phyloP scores from a whole-genome alignment of 2,113 vertebrate species.

The Macquaria ambigua region DNA sequence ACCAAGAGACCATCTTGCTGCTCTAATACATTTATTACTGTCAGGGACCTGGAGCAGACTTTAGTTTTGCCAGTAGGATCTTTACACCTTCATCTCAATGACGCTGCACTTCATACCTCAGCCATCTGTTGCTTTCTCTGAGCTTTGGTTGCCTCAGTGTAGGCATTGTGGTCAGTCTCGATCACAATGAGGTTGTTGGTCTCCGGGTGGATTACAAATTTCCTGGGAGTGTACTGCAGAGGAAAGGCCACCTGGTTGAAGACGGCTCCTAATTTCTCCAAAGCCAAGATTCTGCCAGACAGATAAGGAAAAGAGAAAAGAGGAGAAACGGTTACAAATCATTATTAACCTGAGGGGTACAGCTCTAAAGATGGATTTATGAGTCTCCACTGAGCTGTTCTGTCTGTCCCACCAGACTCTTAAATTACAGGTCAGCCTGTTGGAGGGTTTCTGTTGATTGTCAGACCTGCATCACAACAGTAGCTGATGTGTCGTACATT shows the following conservation, averaged over 20 bases:
- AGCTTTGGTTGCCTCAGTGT: conserved; percentile 98
- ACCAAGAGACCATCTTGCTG: not conserved
- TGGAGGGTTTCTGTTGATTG: not conserved
- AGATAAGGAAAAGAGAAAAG: not conserved
- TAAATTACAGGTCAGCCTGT: not conserved
- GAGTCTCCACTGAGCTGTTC: not conserved
- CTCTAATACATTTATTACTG: not conserved
- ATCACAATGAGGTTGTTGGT: conserved; percentile 97
- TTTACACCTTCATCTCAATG: not conserved
- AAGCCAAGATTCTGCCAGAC: conserved; percentile 91
- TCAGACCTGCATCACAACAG: not conserved
- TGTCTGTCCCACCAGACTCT: not conserved
- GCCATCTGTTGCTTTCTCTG: conserved; percentile 99
- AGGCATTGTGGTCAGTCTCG: conserved; percentile 98
- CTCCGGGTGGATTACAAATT: conserved; percentile 98
- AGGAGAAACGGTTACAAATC: not conserved
- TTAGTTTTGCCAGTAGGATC: not conserved
- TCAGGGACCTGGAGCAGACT: not conserved
- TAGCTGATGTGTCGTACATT: no score
- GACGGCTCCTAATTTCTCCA: conserved; percentile 98
- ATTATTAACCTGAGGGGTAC: no score
- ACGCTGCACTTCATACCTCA: conserved; percentile 85
- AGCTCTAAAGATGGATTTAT: not conserved
- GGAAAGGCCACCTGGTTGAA: conserved; percentile 99
- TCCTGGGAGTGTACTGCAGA: conserved; percentile 95